Percentiles rank a stretch among this genome's conserved stretches.
These are phyloP conservation scores for Rhagium mordax DNA, from an alignment of 2,888 invertebrate species.

Conservation along the genomic window DNA sequence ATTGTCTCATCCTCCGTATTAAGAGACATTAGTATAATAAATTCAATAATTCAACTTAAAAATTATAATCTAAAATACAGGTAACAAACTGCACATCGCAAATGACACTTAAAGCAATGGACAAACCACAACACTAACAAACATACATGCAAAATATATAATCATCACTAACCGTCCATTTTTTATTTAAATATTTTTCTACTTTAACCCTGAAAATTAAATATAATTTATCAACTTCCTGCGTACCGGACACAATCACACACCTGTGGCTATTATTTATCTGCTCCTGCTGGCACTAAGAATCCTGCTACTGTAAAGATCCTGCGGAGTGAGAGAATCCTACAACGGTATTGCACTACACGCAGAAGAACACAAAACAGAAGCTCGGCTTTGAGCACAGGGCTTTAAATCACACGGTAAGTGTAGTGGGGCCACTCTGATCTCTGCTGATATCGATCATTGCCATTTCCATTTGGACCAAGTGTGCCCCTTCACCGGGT, in stretches of 20 bases:
- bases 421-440: constrained; percentile 54
- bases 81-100: not conserved
- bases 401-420: constrained; percentile 53
- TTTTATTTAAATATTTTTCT: not conserved
- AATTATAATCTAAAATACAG: not conserved
- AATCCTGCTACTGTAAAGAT: constrained; percentile 15
- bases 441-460: constrained; percentile 55
- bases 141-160: constrained; percentile 5
- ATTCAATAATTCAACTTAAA: no score
- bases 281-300: constrained; percentile 6
- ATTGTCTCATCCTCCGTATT: no score
- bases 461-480: constrained; percentile 35
- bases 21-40: no score
- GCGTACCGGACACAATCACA: constrained; percentile 7
- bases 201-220: not conserved
- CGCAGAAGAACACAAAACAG: constrained; percentile 46
- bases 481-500: constrained; percentile 41
- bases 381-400: constrained; percentile 44
- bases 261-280: constrained; percentile 34
- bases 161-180: constrained; percentile 36
- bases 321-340: constrained; percentile 9
- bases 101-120: not conserved
- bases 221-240: not conserved
- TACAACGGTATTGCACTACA: constrained; percentile 13
- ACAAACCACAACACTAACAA: not conserved